A percentile compares a stretch with the other conserved stretches of the same genome.
Conservation (phyloP, 1,140 invertebrate genomes). For the Polypedilum pembai region DNA sequence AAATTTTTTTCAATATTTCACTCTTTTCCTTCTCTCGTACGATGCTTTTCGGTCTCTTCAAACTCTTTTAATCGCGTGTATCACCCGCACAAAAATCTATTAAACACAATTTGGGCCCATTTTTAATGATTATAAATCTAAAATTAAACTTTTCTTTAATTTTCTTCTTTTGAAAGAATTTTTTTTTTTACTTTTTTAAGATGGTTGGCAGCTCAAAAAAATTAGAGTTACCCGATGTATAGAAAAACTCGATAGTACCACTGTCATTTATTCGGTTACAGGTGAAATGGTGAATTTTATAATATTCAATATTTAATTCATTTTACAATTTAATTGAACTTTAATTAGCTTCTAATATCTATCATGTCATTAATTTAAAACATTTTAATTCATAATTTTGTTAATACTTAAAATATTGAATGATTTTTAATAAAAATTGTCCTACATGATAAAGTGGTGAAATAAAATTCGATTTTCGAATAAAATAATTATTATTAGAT, state of each 20-base stretch:
- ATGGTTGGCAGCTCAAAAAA: not conserved
- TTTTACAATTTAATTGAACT: not conserved
- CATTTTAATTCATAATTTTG: no score
- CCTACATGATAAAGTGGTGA: no score
- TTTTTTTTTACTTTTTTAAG: not conserved
- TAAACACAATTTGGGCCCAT: slow-evolving; percentile 28
- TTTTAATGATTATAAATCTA: slow-evolving; percentile 22
- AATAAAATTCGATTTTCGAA: no score
- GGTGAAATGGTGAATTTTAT: not conserved
- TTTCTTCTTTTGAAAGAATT: slow-evolving; percentile 8
- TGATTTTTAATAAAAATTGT: no score
- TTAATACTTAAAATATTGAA: no score
- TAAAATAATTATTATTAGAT: no score
- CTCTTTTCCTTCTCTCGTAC: slow-evolving; percentile 18
- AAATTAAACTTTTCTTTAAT: slow-evolving; percentile 15
- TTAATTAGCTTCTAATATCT: no score
- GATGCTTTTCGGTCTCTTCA: slow-evolving; percentile 23
- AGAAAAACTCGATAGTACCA: not conserved
- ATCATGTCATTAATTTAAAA: no score
- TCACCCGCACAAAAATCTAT: slow-evolving; percentile 27
- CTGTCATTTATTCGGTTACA: not conserved
- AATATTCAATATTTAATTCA: not conserved
- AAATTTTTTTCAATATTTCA: slow-evolving; percentile 25
- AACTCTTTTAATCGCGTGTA: slow-evolving; percentile 24
- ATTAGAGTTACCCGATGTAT: not conserved